Base-by-base conservation (phyloP, 2,888 invertebrate genomes). In the Cataglyphis altisquamis region DNA sequence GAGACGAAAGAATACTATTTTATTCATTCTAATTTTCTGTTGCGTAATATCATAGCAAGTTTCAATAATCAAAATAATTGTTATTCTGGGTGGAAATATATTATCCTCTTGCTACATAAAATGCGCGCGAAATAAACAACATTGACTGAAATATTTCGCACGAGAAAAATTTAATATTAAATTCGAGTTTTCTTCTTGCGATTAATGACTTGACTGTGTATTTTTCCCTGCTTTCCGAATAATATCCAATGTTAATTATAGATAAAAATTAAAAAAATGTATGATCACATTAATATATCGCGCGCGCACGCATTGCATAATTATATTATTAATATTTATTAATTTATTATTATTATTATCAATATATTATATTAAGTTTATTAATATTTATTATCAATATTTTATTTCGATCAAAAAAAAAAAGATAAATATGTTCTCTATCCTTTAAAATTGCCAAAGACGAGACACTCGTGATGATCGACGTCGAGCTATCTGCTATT, bases 391-490 rank as follows among this genome's bases (percentile, higher is more conserved):
- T 55, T 55, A 57, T 21, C 12, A 4, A 36, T 21, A 45, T 8
- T 8, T 18, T 29, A 36, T 41, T 29, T n/a, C 41, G 15, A 12
- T 9, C 9, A 9, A 4, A 12, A 4, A 21, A 25, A 75, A 21
- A 25, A 75, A 6, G 6, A 36, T 36, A 36, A 36, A 4, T 52
- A 8, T 15, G 10, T 5, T 74, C 45, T 25, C 9, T 48, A 48
- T 2, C 1, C 8, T 52, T 52, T 0, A 25, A 62, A 39, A 70
- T 21, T 32, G 55, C 9, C 5, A 18, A n/a, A 21, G n/a, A n/a
- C 32, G 29, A 75, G 12, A 64, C 75, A 60, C 52, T 66, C 55
- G n/a, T 36, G 39, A 55, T n/a, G n/a, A 75, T 64, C 52, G 64
- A 6, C 32, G 8, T 29, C 62, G 62, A 6, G 39, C 32, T 36